phyloP scores from a whole-genome alignment of 1,140 invertebrate species.

The Anoplolepis gracilipes region DNA sequence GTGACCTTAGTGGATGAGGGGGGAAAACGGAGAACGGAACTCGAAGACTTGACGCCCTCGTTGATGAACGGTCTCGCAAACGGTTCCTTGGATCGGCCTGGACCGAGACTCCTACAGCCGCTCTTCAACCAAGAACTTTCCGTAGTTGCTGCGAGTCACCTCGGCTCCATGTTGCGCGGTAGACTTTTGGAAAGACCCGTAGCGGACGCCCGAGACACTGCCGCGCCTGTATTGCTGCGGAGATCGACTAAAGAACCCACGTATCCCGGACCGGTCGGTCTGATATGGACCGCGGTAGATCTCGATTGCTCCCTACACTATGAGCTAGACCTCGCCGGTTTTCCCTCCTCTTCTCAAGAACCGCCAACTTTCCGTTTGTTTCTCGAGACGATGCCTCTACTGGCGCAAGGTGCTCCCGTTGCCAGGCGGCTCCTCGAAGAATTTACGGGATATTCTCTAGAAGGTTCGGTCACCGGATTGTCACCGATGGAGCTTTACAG shows the following conservation, averaged over 20 bases:
- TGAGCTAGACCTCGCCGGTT: slow-evolving; percentile 87
- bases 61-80: slow-evolving; percentile 88
- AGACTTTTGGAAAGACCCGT: slow-evolving; percentile 89
- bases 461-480: slow-evolving; percentile 88
- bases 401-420: slow-evolving; percentile 89
- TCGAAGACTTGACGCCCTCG: slow-evolving; percentile 89
- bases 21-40: slow-evolving; percentile 88
- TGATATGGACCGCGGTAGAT: slow-evolving; percentile 94
- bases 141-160: slow-evolving; percentile 89
- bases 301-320: slow-evolving; percentile 94
- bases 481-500: slow-evolving; percentile 87
- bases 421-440: slow-evolving; percentile 88
- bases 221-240: slow-evolving; percentile 89
- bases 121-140: slow-evolving; percentile 92
- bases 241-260: slow-evolving; percentile 84
- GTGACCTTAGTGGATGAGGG: slow-evolving; percentile 91
- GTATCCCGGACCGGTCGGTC: slow-evolving; percentile 87
- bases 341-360: slow-evolving; percentile 69
- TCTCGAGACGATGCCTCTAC: slow-evolving; percentile 88
- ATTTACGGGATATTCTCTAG: slow-evolving; percentile 87
- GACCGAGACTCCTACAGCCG: slow-evolving; percentile 91
- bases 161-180: slow-evolving; percentile 87
- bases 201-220: slow-evolving; percentile 90
- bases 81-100: slow-evolving; percentile 89
- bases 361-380: slow-evolving; percentile 86